A percentile compares a stretch with the other conserved stretches of the same genome.
phyloP scores from a whole-genome alignment of 2,797 vertebrate species.

The Chaetodon trifasciatus region DNA sequence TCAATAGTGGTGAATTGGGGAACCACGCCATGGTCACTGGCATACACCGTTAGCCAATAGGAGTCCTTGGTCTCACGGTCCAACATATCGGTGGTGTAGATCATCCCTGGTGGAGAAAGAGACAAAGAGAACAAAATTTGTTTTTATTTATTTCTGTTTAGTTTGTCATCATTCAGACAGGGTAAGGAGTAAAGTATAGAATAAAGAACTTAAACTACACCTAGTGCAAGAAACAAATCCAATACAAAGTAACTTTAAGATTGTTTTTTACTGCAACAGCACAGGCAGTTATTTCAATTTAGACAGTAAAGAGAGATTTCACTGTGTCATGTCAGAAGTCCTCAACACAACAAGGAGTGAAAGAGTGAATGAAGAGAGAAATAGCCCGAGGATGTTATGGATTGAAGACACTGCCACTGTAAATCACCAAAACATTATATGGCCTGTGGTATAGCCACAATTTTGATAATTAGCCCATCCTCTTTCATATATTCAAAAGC shows the following conservation, averaged over 20 bases:
- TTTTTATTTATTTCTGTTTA: not conserved
- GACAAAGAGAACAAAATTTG: slow-evolving; percentile 6
- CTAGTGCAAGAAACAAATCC: not conserved
- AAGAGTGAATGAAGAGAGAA: not conserved
- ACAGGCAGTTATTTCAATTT: not conserved
- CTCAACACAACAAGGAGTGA: not conserved
- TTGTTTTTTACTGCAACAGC: not conserved
- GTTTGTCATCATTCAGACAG: not conserved
- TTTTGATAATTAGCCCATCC: not conserved
- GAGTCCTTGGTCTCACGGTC: slow-evolving; percentile 95
- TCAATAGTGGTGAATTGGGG: slow-evolving; percentile 93
- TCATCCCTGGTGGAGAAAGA: slow-evolving; percentile 85
- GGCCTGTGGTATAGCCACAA: not conserved
- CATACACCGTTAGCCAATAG: slow-evolving; percentile 96
- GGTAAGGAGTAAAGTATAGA: not conserved
- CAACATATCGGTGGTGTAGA: slow-evolving; percentile 94
- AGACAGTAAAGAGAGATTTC: not conserved
- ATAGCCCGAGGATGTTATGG: not conserved
- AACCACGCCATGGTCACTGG: slow-evolving; percentile 93
- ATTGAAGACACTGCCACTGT: not conserved
- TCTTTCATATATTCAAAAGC: not conserved
- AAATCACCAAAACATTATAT: slow-evolving; percentile 10
- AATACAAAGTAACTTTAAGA: not conserved
- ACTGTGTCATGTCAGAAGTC: not conserved
- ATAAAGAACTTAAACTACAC: not conserved